Evolutionary conservation across 30 jellyfish, hydroid and myxozoan genomes (phyloP), one percentile per base, ranked within the genome.

Genomic region (Rhopilema esculentum): DNA sequence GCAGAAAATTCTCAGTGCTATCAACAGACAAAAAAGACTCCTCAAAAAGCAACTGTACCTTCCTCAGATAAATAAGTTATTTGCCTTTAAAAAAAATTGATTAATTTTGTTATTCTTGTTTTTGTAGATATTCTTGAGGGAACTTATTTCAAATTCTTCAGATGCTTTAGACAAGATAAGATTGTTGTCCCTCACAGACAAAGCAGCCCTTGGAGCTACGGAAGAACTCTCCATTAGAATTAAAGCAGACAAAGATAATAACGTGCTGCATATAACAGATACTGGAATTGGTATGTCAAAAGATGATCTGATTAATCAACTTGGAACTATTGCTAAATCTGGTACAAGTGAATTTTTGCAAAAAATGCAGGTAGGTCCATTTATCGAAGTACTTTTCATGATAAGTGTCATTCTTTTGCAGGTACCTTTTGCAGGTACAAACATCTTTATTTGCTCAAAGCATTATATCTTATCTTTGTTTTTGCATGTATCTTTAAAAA

Each of bases 281-380:
- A 89, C 99, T 92, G 99, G 99, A 65, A 85, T 97, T 76, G 99
- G 99, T 20, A 97, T 97, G 99, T 94, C 99, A 12, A 89, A 89
- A 51, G 97, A 92, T 89, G 99, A 97, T 61, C 91, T 97, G 16
- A 86, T 97, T 69, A 97, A 90, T 30, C 98, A 97, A 32, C 96
- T 97, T 27, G 99, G 99, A 9, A 97, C 99, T 6, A 97, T 97
- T 72, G 99, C 99, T 1, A 92, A 93, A 66, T 92, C 98, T 18
- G 99, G 99, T 25, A 97, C 99, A 16, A 97, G 98, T 70, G 99
- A 97, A 86, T 97, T 97, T 75, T 68, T 97, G 49, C 91, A 74
- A 69, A 93, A 93, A 77, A 40, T 96, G 91, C 97, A 92, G 94
- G 99, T 93, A 66, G 25, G 98, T 75, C n/a, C 77, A 64, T n/a